Evolutionary conservation across 92 coral and sea anemone genomes (phyloP), one percentile per base, ranked within the genome.

Genomic region (Heliopora coerulea): DNA sequence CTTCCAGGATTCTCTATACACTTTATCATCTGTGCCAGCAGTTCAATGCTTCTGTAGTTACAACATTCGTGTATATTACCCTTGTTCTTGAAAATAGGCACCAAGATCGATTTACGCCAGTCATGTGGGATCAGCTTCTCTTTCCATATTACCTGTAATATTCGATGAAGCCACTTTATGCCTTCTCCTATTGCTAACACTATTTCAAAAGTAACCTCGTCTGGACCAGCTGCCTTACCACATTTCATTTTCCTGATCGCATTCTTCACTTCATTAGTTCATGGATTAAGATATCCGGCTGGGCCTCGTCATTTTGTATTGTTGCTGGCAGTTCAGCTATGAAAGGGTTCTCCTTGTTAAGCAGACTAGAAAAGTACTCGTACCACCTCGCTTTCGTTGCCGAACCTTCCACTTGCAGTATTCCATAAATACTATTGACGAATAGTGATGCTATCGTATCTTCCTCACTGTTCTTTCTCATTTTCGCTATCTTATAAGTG

Each of bases 61-160:
- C 57, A 13, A 26, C 73, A 66, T 0, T 66, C 32, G 0, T 26
- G 30, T 2, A 42, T 40, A 24, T 26, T 24, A 18, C 73, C 73
- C 56, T 66, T 66, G n/a, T 46, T 46, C 73, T 66, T 66, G 3
- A 21, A 66, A 19, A 66, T 37, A 15, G 73, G 30, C 9, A 66
- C 57, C 27, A 66, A 18, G n/a, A 37, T 31, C 17, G 57, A 50
- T 37, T 20, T 6, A 30, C 10, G 29, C 73, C 73, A 66, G 33
- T 66, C 56, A 14, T 37, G 10, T 39, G 73, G 73, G 19, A 42
- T 33, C 6, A 2, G 12, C 49, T 49, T 33, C 1, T 32, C 49
- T 64, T 34, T 20, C 49, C 21, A 64, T 34, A 49, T 30, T 32
- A 28, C 30, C 3, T 64, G 4, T 11, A 11, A 15, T 11, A 31